Conservation (phyloP, 2,113 vertebrate species). For the Lamprotornis superbus region DNA sequence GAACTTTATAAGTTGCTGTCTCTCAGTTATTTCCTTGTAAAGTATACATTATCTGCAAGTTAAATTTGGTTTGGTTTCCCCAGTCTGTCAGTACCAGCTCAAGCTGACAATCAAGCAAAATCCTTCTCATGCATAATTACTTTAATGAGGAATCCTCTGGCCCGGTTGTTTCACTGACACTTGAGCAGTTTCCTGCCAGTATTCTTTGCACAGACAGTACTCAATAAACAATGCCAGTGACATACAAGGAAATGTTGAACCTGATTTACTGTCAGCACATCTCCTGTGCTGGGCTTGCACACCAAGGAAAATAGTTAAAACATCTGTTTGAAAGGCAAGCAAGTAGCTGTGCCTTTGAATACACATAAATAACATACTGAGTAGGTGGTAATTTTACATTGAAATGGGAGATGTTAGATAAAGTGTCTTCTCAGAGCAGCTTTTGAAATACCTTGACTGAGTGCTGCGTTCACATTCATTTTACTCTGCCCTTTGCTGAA, state of each 20-base stretch:
- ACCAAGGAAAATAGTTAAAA: background rate
- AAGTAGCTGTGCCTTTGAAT: conserved; percentile 4
- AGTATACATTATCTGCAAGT: background rate
- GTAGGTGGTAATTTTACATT: background rate
- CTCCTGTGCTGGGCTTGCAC: background rate
- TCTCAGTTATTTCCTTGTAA: background rate
- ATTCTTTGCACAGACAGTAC: background rate
- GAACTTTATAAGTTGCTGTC: background rate
- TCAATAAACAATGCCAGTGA: background rate
- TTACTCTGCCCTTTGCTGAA: background rate
- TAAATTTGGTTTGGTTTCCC: conserved; percentile 8
- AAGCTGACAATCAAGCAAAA: background rate
- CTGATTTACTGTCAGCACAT: background rate
- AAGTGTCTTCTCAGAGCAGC: background rate
- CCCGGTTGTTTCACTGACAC: background rate
- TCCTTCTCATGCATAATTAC: background rate
- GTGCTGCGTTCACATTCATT: background rate
- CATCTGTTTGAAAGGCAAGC: background rate
- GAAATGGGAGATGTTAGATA: background rate
- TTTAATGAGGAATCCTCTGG: background rate
- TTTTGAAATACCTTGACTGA: background rate
- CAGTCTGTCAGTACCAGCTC: background rate
- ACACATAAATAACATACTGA: background rate
- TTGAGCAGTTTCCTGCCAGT: background rate
- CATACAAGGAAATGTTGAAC: background rate